Conservation (phyloP, 2,888 invertebrate species). For the Protonemura montana region DNA sequence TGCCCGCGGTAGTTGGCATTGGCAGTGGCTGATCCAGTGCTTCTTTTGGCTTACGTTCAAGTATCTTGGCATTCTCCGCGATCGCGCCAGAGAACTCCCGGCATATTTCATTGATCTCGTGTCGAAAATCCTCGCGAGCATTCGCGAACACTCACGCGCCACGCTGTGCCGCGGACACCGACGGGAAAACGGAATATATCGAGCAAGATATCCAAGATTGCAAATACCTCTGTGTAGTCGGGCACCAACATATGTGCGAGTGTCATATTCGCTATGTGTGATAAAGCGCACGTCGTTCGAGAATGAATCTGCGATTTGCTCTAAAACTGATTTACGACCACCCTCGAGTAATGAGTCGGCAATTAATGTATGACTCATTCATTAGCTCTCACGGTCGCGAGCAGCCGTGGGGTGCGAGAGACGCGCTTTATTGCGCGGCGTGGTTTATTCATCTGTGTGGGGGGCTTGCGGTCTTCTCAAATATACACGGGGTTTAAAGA, state of each 20-base stretch:
- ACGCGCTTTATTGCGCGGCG: background rate
- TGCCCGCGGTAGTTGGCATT: background rate
- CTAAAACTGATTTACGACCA: background rate
- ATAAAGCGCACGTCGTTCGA: background rate
- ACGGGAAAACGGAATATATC: no score
- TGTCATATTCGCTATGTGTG: background rate
- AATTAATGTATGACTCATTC: background rate
- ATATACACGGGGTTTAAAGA: background rate
- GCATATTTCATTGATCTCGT: background rate
- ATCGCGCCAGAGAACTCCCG: background rate
- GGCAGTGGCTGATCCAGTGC: background rate
- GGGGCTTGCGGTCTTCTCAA: background rate
- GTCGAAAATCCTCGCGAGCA: background rate
- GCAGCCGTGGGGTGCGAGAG: background rate
- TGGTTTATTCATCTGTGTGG: background rate
- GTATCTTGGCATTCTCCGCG: background rate
- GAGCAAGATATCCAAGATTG: background rate
- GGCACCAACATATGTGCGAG: background rate
- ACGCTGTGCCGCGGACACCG: no score
- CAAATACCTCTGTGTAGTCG: background rate
- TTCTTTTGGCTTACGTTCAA: background rate
- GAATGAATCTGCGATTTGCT: background rate
- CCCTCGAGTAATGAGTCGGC: background rate
- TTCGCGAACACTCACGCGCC: no score
- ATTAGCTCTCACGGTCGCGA: background rate